Base-by-base conservation (phyloP, 2,113 vertebrate genomes). In the Apeltes quadracus region DNA sequence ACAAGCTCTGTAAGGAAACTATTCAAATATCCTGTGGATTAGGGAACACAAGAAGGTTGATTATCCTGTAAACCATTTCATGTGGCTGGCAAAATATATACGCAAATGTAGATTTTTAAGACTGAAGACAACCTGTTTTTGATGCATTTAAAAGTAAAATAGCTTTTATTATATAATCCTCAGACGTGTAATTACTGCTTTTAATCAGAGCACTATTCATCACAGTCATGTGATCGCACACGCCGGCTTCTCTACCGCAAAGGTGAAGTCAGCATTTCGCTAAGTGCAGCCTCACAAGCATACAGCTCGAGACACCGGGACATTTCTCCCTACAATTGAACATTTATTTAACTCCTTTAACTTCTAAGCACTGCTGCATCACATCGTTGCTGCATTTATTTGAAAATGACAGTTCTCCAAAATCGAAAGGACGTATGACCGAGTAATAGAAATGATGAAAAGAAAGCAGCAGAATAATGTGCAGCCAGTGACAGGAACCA, bases 401-500 rank as follows among this genome's bases (percentile, higher is more conserved):
- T 12, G 9, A 54, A 29, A 5, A 36, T 73, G 23, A 63, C 7
- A 44, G 34, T 57, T 11, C 27, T 61, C 20, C 38, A 62, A 71
- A 53, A 20, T 41, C 7, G 7, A 43, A 54, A 58, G 29, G 5
- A 15, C 44, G 18, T 13, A 18, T 11, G 13, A 41, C 7, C 23
- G 16, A 56, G 38, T 12, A 64, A 61, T 7, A n/a, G 3, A 53
- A 59, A 44, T 58, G 36, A 61, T 23, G 22, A 7, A 32, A 36
- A n/a, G n/a, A 72, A 20, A 22, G 29, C 20, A 51, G n/a, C 18
- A 62, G 72, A 53, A 55, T 27, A 46, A 58, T 73, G 29, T 3
- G 3, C 11, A 75, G 56, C 7, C 25, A 41, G 50, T 18, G 15
- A 16, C 18, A 18, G 13, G 55, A 61, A 41, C 7, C 14, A 38